A percentile compares a stretch with the other conserved stretches of the same genome.
These are phyloP conservation scores for Himalopsyche tibetana DNA, from an alignment of 2,888 invertebrate species.

Conservation along the genomic window DNA sequence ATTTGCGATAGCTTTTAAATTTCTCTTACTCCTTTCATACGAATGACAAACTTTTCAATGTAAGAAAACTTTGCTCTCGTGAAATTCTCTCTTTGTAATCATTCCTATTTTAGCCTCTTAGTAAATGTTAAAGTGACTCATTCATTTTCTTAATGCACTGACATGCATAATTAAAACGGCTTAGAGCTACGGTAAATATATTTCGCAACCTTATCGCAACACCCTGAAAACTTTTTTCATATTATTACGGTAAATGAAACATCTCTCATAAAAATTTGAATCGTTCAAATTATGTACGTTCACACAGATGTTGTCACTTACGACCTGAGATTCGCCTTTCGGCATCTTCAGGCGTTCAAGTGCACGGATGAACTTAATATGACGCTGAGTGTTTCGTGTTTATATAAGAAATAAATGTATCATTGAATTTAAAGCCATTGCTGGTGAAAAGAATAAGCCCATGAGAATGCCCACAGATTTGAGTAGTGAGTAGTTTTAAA, in stretches of 20 bases:
- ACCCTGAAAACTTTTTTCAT: background rate
- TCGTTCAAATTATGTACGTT: too few species aligned
- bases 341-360: too few species aligned
- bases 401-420: too few species aligned
- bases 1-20: background rate
- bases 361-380: too few species aligned
- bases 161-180: slow-evolving; percentile 4
- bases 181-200: background rate
- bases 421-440: too few species aligned
- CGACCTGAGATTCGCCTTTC: too few species aligned
- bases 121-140: slow-evolving; percentile 16
- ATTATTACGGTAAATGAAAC: background rate
- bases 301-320: too few species aligned
- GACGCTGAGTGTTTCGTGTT: too few species aligned
- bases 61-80: background rate
- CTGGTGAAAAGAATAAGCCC: too few species aligned
- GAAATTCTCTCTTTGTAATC: background rate
- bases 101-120: background rate
- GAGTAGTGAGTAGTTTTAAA: too few species aligned
- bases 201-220: background rate
- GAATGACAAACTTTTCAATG: background rate
- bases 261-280: too few species aligned
- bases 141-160: slow-evolving; percentile 13
- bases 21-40: background rate
- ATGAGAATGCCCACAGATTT: too few species aligned